A percentile compares a stretch with the other conserved stretches of the same genome.
phyloP scores from a whole-genome alignment of 2,113 vertebrate species.

The Acanthisitta chloris region DNA sequence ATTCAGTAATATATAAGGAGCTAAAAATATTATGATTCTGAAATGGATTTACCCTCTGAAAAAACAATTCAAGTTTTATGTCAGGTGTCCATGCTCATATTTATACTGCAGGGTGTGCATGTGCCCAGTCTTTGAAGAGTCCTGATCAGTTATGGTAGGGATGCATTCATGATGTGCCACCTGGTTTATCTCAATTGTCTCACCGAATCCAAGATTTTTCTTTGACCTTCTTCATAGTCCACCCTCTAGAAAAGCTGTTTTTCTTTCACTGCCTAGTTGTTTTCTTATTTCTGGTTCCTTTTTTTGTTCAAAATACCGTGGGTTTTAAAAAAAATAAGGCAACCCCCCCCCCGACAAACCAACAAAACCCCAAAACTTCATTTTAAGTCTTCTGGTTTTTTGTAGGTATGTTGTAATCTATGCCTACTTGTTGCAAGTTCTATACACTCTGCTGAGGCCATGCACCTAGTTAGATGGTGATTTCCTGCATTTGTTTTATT shows the following conservation, averaged over 20 bases:
- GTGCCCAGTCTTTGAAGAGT: background rate
- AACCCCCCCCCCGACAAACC: background rate
- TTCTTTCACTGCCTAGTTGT: background rate
- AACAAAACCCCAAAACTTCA: background rate
- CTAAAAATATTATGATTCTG: background rate
- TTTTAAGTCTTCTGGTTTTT: background rate
- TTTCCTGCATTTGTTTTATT: background rate
- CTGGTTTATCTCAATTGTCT: background rate
- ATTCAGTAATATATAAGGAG: background rate
- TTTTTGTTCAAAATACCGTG: background rate
- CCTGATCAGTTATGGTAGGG: background rate
- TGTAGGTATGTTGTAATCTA: background rate
- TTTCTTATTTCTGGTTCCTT: background rate
- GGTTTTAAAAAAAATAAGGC: background rate
- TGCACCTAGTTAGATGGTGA: background rate
- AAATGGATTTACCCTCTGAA: background rate
- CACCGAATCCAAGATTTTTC: background rate
- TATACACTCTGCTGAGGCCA: background rate
- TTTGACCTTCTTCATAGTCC: background rate
- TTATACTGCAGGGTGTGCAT: background rate
- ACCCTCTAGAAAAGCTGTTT: background rate
- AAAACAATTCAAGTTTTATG: background rate
- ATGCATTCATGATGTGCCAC: background rate
- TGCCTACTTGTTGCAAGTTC: background rate
- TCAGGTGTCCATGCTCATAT: background rate